A percentile compares a stretch with the other conserved stretches of the same genome.
These are phyloP conservation scores for Aphaenogaster floridana DNA, from an alignment of 1,140 invertebrate species.

Conservation along the genomic window DNA sequence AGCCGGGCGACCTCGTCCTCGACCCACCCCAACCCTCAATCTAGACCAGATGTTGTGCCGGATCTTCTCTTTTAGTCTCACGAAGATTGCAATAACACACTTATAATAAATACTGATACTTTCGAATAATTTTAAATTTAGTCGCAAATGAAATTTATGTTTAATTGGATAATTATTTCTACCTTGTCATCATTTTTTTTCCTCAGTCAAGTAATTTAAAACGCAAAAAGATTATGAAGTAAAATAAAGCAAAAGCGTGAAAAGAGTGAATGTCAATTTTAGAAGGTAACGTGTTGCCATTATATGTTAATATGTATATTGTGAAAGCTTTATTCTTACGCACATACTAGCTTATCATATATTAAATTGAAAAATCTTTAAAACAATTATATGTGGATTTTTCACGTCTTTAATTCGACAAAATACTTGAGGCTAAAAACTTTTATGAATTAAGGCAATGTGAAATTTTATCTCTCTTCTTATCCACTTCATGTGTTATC, in stretches of 20 bases:
- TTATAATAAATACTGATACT: neutral
- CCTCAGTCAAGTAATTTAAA: neutral
- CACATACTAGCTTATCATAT: neutral
- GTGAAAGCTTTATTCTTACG: neutral
- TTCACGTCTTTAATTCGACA: neutral
- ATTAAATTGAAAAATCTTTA: neutral
- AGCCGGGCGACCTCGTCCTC: conserved; percentile 62
- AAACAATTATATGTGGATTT: neutral
- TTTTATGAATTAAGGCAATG: neutral
- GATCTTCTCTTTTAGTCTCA: neutral
- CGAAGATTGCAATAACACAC: neutral
- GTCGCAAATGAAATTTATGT: conserved; percentile 4
- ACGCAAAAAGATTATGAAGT: neutral
- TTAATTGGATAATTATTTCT: neutral
- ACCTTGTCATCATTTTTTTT: neutral
- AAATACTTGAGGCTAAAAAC: neutral
- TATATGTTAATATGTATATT: neutral
- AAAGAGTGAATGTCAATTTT: neutral
- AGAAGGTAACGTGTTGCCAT: neutral
- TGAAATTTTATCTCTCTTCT: neutral
- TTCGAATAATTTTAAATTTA: neutral
- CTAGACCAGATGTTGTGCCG: conserved; percentile 34
- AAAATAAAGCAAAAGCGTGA: neutral
- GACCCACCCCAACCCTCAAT: conserved; percentile 62
- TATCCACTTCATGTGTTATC: neutral